Conservation (phyloP, 1,140 invertebrate genomes). For the Drosophila sproati region DNA sequence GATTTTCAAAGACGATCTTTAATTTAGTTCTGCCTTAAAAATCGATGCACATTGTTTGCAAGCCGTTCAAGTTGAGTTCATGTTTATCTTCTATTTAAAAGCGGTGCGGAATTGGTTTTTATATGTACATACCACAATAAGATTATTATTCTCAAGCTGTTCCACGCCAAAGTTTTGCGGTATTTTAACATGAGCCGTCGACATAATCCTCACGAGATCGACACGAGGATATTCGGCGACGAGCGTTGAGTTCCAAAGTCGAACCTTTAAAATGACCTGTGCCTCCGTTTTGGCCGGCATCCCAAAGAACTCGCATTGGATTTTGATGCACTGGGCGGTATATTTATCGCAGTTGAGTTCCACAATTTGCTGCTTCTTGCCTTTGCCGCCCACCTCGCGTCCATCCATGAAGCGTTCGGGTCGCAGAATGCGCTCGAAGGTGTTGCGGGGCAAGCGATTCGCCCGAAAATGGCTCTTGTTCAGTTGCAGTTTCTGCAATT, state of each 20-base stretch:
- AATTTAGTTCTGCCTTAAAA: too few relatives aligned
- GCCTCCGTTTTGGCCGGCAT: conserved; percentile 90
- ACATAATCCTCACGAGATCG: conserved; percentile 92
- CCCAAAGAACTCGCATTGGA: conserved; percentile 92
- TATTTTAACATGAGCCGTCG: conserved; percentile 90
- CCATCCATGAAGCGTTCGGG: conserved; percentile 89
- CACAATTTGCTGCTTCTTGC: conserved; percentile 89
- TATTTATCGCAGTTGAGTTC: conserved; percentile 92
- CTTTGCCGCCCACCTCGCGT: conserved; percentile 85
- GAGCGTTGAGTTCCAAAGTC: conserved; percentile 96
- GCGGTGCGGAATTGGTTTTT: background rate
- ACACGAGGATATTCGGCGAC: conserved; percentile 94
- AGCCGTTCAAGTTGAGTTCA: background rate
- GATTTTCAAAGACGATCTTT: too few relatives aligned
- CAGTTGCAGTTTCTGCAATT: conserved; percentile 19
- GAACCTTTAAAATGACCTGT: conserved; percentile 91
- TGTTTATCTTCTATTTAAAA: background rate
- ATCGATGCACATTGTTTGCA: background rate
- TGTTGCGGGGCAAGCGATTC: conserved; percentile 87
- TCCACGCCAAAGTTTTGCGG: conserved; percentile 89
- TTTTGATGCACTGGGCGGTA: conserved; percentile 94
- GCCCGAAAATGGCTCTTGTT: conserved; percentile 4
- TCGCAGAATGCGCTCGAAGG: conserved; percentile 89
- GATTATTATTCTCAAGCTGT: conserved; percentile 88
- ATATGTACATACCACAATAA: conserved; percentile 85